Evolutionary conservation across 2,888 invertebrate species (phyloP).

Genomic region (Meteorus colon): DNA sequence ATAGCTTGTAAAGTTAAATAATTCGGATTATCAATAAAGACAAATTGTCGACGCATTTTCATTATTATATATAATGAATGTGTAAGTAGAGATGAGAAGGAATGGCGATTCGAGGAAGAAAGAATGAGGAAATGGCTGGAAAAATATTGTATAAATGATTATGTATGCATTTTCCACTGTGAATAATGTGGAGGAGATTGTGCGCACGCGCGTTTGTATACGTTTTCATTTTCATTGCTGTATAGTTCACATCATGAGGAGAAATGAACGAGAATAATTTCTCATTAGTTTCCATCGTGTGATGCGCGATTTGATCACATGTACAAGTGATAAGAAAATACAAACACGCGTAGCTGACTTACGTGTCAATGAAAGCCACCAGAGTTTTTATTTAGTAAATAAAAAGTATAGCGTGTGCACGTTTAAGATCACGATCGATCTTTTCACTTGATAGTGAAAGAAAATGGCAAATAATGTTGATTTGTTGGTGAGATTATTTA

Average conservation of each 20-base stretch:
- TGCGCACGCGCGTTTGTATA: neutral
- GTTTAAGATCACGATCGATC: conserved; percentile 31
- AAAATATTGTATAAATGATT: no score
- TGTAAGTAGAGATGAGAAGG: no score
- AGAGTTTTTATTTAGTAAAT: neutral
- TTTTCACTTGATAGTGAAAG: no score
- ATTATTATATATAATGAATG: no score
- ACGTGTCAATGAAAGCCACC: neutral
- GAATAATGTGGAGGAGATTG: neutral
- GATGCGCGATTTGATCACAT: neutral
- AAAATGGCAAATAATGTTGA: neutral
- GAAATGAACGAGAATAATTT: neutral
- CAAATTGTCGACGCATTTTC: no score
- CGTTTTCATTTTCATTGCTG: neutral
- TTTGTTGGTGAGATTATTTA: neutral
- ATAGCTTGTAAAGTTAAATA: no score
- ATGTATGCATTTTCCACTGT: no score
- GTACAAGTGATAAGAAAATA: neutral
- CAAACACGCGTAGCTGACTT: neutral
- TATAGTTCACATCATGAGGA: neutral
- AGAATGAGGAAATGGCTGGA: no score
- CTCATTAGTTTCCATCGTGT: neutral
- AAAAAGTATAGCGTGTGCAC: neutral
- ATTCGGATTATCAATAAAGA: no score
- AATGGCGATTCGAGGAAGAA: no score